Evolutionary conservation across 2,888 invertebrate species (phyloP).

Genomic region (Drosophila helvetica): DNA sequence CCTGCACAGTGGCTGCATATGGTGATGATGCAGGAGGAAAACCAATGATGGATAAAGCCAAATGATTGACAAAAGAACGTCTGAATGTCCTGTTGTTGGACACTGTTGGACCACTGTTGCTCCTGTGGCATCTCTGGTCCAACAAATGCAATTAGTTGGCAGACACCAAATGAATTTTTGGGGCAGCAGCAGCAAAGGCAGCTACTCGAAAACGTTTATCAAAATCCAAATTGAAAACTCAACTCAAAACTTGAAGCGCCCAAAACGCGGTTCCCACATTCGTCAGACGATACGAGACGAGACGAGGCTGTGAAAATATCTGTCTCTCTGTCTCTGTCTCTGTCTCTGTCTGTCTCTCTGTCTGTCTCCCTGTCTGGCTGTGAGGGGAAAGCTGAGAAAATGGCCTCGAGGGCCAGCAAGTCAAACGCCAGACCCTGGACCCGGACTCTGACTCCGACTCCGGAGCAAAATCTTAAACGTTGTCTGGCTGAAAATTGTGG

Average conservation of each 20-base stretch:
- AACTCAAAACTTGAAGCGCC: conserved; percentile 5
- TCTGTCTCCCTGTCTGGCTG: background rate
- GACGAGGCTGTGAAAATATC: conserved; percentile 1
- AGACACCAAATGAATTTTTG: conserved; percentile 28
- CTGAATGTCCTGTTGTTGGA: conserved; percentile 10
- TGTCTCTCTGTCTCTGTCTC: background rate
- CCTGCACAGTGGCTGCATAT: background rate
- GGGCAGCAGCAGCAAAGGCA: conserved; percentile 20
- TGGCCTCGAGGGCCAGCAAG: conserved; percentile 55
- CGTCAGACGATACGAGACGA: conserved; percentile 38
- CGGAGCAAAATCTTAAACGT: conserved; percentile 46
- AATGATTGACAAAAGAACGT: background rate
- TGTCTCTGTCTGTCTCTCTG: background rate
- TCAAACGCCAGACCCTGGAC: conserved; percentile 41
- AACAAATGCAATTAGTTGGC: conserved; percentile 55
- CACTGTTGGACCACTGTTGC: conserved; percentile 16
- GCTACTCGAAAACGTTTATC: conserved; percentile 47
- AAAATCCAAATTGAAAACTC: conserved; percentile 50
- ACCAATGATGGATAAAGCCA: background rate
- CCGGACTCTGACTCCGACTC: background rate
- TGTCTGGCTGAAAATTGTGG: conserved; percentile 59
- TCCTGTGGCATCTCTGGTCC: conserved; percentile 19
- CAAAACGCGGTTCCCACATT: conserved; percentile 62
- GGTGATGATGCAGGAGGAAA: background rate
- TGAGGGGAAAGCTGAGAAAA: conserved; percentile 59